Evolutionary conservation across 2,888 invertebrate species (phyloP).

Genomic region (Phoenoteleia sp.): DNA sequence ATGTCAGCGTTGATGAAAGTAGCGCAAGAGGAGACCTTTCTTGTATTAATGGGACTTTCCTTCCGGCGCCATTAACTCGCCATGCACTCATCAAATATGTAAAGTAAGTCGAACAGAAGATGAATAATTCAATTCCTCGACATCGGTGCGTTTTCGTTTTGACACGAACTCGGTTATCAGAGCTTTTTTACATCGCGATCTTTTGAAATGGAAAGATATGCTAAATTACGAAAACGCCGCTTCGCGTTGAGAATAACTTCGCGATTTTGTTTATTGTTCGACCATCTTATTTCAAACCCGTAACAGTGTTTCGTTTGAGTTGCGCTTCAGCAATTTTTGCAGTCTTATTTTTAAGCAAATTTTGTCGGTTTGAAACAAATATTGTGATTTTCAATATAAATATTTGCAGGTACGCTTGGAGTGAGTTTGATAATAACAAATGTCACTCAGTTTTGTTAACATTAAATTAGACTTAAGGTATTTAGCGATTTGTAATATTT

Average conservation of each 20-base stretch:
- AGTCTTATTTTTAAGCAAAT: too few relatives aligned
- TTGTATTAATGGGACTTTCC: slow-evolving; percentile 84
- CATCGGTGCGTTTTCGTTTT: slow-evolving; percentile 42
- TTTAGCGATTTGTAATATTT: too few relatives aligned
- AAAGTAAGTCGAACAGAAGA: slow-evolving; percentile 81
- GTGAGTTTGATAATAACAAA: too few relatives aligned
- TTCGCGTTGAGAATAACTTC: slow-evolving; percentile 32
- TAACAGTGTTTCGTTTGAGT: too few relatives aligned
- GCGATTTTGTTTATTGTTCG: slow-evolving; percentile 1
- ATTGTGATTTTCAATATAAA: too few relatives aligned
- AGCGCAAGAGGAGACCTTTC: slow-evolving; percentile 82
- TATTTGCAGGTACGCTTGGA: too few relatives aligned
- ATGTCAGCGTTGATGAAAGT: slow-evolving; percentile 57
- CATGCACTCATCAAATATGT: slow-evolving; percentile 85
- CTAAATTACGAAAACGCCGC: slow-evolving; percentile 27
- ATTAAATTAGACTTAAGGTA: too few relatives aligned
- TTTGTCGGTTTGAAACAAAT: too few relatives aligned
- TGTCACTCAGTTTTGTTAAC: too few relatives aligned
- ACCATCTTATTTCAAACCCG: too few relatives aligned
- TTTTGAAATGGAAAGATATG: slow-evolving; percentile 60
- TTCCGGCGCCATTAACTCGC: slow-evolving; percentile 83
- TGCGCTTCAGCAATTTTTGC: too few relatives aligned
- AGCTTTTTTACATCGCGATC: slow-evolving; percentile 4
- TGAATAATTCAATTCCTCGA: slow-evolving; percentile 77
- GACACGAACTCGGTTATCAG: slow-evolving; percentile 16